Evolutionary conservation across 2,888 invertebrate species (phyloP), one percentile per base, ranked within the genome.

Genomic region (Salticus scenicus): DNA sequence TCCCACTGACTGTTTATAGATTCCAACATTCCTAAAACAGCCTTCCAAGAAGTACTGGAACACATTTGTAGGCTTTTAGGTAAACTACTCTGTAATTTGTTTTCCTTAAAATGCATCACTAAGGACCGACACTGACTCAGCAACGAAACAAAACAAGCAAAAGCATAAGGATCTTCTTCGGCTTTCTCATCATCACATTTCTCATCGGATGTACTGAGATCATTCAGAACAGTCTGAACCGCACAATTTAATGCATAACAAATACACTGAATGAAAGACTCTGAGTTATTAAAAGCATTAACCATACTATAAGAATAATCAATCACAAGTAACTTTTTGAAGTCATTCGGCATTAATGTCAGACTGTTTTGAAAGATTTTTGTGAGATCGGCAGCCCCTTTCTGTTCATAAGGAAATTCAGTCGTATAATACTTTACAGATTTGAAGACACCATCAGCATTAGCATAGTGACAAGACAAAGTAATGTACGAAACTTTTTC

Each of bases 261-360:
- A 24, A 86, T 86, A n/a, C 86, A 86, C 67, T 86, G 86, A 71
- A 86, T 79, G 37, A 86, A 86, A 20, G 69, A 76, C 10, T 86
- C 79, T 30, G 41, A 70, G 47, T 80, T 76, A 24, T 86, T 78
- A n/a, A 86, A 79, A 4, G 86, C 79, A 64, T 73, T 86, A 14
- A 86, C 86, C 86, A 86, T 86, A 30, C 79, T 86, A 27, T 71
- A 86, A 10, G 86, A 86, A 41, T 86, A 86, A 57, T 86, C 86
- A n/a, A 86, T 80, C 1, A 86, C 80, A 2, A 86, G 47, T 10
- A 86, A 51, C 2, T 63, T 64, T n/a, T 86, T 80, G 31, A 78
- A 78, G n/a, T 86, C 86, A 10, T 57, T 63, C 33, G 71, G 75
- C 86, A 86, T 86, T 12, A 71, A 47, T 12, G 78, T 37, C 69